Percentiles rank a stretch among this genome's conserved stretches.
Conservation (phyloP, 1,140 invertebrate genomes). For the Trinorchestia longiramus region DNA sequence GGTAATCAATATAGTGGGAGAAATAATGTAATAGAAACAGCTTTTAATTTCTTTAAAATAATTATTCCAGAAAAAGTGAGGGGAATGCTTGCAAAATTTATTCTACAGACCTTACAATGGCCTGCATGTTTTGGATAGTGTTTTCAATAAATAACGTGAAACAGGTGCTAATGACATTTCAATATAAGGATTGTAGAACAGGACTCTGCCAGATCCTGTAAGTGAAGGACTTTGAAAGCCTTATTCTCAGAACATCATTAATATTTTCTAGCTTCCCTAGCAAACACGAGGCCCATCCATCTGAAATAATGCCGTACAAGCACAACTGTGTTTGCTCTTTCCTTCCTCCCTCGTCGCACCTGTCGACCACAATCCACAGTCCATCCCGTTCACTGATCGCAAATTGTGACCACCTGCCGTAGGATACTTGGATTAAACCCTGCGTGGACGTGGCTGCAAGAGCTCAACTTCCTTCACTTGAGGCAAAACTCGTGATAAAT, state of each 20-base stretch:
- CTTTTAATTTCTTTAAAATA: background rate
- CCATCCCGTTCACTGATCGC: constrained; percentile 14
- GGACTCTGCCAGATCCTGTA: too few relatives aligned
- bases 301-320: background rate
- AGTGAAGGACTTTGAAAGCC: too few relatives aligned
- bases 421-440: background rate
- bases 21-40: background rate
- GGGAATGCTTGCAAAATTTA: too few relatives aligned
- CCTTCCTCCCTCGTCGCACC: background rate
- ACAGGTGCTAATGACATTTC: too few relatives aligned
- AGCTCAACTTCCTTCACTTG: constrained; percentile 28
- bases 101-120: too few relatives aligned
- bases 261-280: too few relatives aligned
- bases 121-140: too few relatives aligned
- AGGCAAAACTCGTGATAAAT: constrained; percentile 45
- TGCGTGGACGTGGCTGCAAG: background rate
- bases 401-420: background rate
- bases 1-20: background rate
- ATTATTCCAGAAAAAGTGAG: too few relatives aligned
- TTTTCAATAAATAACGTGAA: too few relatives aligned
- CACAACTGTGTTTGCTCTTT: background rate
- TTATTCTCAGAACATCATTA: too few relatives aligned
- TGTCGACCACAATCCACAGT: background rate
- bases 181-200: too few relatives aligned
- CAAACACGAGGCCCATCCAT: too few relatives aligned